Percentiles rank a stretch among this genome's conserved stretches.
These are phyloP conservation scores for Vicugna pacos DNA, from an alignment of 2,113 vertebrate genomes.

Conservation along the genomic window DNA sequence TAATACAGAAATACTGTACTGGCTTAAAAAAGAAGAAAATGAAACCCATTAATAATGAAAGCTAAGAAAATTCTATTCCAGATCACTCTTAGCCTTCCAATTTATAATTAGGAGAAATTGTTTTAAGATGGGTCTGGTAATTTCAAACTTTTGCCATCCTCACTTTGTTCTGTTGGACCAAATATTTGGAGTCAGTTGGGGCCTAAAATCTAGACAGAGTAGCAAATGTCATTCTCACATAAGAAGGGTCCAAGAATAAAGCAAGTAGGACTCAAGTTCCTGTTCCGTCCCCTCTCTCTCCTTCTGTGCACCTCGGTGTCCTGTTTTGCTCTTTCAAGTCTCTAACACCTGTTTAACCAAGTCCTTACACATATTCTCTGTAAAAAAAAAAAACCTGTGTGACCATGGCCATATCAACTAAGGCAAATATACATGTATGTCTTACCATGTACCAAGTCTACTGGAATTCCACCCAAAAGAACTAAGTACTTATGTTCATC, in stretches of 20 bases:
- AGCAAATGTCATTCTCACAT: background rate
- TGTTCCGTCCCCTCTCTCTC: background rate
- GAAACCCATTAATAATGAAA: background rate
- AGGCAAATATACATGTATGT: background rate
- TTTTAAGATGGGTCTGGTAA: background rate
- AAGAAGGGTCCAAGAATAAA: constrained; percentile 11
- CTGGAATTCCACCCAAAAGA: background rate
- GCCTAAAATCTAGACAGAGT: constrained; percentile 18
- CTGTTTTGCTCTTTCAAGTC: background rate
- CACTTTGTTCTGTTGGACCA: background rate
- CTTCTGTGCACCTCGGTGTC: background rate
- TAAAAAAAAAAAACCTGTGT: background rate
- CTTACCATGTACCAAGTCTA: background rate
- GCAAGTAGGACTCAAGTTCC: background rate
- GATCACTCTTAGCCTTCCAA: background rate
- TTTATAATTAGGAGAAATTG: background rate
- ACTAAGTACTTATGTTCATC: background rate
- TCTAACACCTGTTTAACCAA: background rate
- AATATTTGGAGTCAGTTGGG: background rate
- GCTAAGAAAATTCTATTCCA: background rate
- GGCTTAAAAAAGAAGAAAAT: background rate
- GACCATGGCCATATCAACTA: background rate
- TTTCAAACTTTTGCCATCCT: background rate
- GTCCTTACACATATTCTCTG: background rate
- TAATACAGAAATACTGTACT: background rate